phyloP scores from a whole-genome alignment of 1,140 invertebrate genomes.

The Temnothorax longispinosus region DNA sequence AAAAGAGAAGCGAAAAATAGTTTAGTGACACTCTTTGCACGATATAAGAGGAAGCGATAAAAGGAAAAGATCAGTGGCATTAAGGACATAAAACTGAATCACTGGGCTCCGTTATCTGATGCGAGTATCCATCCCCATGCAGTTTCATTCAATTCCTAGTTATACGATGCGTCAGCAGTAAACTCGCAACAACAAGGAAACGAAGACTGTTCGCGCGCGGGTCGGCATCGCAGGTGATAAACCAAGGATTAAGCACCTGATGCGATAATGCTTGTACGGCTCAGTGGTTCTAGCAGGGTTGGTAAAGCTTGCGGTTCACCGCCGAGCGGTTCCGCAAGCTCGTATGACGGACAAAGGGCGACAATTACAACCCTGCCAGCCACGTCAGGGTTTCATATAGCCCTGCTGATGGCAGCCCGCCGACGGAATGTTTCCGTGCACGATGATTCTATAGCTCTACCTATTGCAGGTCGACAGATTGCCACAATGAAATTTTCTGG shows the following conservation, averaged over 20 bases:
- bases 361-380: conserved; percentile 78
- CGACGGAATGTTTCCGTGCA: conserved; percentile 59
- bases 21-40: background rate
- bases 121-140: background rate
- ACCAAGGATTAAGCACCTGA: conserved; percentile 78
- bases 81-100: conserved; percentile 9
- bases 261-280: conserved; percentile 74
- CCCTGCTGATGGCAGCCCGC: conserved; percentile 63
- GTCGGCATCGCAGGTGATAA: conserved; percentile 71
- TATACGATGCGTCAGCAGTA: conserved; percentile 50
- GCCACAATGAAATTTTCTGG: conserved; percentile 21
- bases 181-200: conserved; percentile 48
- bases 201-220: background rate
- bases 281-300: conserved; percentile 60
- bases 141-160: conserved; percentile 56
- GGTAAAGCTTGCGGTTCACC: conserved; percentile 76
- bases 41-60: background rate
- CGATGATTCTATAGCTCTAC: conserved; percentile 31
- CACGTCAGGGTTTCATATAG: conserved; percentile 76
- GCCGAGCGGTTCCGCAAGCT: conserved; percentile 68
- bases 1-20: background rate
- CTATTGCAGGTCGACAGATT: background rate
- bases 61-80: background rate
- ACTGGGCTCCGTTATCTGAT: background rate
- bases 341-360: conserved; percentile 79